Evolutionary conservation across 1,140 invertebrate species (phyloP).

Genomic region (Drosophila tropicalis): DNA sequence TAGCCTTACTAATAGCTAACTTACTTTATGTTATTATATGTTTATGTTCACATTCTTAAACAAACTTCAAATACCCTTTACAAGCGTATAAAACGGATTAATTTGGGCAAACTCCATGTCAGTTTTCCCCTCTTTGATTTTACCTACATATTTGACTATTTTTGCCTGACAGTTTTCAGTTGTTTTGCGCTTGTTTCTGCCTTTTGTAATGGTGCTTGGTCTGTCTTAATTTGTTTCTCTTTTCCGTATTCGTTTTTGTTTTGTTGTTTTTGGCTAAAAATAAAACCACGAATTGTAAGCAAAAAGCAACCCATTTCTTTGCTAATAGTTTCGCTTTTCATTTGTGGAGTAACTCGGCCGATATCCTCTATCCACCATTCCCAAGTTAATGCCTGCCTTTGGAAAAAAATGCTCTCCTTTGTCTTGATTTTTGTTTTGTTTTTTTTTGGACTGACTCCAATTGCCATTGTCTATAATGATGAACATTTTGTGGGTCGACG

Average conservation of each 20-base stretch:
- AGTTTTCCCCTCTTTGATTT: constrained; percentile 25
- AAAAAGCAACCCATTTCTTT: constrained; percentile 42
- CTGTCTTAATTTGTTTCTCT: constrained; percentile 27
- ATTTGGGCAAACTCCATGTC: background rate
- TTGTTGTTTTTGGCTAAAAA: constrained; percentile 57
- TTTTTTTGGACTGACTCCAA: constrained; percentile 30
- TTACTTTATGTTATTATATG: no score
- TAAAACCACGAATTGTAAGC: constrained; percentile 50
- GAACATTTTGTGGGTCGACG: constrained; percentile 44
- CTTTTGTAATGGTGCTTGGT: constrained; percentile 9
- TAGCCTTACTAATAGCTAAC: no score
- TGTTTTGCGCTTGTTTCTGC: background rate
- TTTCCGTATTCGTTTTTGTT: constrained; percentile 26
- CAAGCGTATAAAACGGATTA: background rate
- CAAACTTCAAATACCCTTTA: background rate
- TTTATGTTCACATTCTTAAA: background rate
- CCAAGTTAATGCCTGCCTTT: constrained; percentile 19
- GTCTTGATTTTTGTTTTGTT: background rate
- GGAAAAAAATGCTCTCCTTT: constrained; percentile 8
- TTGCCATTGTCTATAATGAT: constrained; percentile 40
- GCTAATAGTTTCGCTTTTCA: constrained; percentile 75
- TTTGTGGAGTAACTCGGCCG: constrained; percentile 44
- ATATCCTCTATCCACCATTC: constrained; percentile 28
- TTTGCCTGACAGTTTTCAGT: constrained; percentile 35
- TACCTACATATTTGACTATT: constrained; percentile 46